Conservation (phyloP, 2,797 vertebrate genomes). For the Denticeps clupeoides region DNA sequence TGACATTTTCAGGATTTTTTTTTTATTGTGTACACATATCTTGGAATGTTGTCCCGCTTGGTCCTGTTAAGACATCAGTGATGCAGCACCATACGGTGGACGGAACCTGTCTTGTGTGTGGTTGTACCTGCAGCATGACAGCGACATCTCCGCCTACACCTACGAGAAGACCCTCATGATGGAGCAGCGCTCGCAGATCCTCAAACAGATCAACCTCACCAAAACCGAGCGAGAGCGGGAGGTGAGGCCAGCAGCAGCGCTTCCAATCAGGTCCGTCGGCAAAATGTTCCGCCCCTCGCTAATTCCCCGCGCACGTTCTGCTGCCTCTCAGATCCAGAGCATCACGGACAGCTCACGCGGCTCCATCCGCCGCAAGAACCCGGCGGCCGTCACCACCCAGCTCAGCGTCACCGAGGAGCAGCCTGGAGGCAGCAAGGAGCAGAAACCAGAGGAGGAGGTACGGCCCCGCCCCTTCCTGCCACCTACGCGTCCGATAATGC, state of each 20-base stretch:
- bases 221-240: slow-evolving; percentile 92
- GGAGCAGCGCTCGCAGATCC: slow-evolving; percentile 95
- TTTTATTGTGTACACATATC: not conserved
- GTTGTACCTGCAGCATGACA: slow-evolving; percentile 69
- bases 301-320: not conserved
- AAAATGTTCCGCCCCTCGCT: no score
- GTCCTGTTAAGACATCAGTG: not conserved
- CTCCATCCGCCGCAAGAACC: slow-evolving; percentile 93
- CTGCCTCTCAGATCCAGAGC: slow-evolving; percentile 79
- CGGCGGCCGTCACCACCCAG: slow-evolving; percentile 74
- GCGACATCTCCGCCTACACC: slow-evolving; percentile 94
- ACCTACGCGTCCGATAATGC: not conserved
- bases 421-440: slow-evolving; percentile 74
- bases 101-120: no score
- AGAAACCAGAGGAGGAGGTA: slow-evolving; percentile 87
- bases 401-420: slow-evolving; percentile 82
- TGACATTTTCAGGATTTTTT: no score
- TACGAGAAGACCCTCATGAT: slow-evolving; percentile 96
- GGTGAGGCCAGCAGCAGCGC: slow-evolving; percentile 45
- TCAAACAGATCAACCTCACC: slow-evolving; percentile 93
- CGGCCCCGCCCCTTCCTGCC: no score
- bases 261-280: no score
- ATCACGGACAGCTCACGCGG: slow-evolving; percentile 93
- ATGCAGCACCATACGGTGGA: no score
- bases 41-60: not conserved